Conservation (phyloP, 2,113 vertebrate species). For the Semnornis frantzii region DNA sequence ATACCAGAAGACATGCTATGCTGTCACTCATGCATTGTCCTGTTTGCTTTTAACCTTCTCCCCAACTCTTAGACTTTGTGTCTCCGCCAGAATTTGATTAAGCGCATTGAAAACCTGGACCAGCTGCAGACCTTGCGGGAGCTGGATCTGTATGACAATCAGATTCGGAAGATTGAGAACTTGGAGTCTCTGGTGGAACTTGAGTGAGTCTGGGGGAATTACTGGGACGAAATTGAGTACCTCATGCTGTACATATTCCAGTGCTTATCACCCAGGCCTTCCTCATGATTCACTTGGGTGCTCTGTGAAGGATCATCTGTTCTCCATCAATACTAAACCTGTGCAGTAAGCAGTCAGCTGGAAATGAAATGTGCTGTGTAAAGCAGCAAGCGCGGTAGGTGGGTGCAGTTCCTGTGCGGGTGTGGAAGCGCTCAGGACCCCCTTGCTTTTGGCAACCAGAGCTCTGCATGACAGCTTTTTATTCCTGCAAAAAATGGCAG, state of each 20-base stretch:
- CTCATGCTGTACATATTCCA: neutral
- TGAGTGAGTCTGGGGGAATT: constrained; percentile 83
- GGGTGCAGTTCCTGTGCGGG: neutral
- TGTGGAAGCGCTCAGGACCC: neutral
- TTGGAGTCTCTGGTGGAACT: constrained; percentile 87
- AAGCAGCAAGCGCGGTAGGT: neutral
- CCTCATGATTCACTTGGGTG: neutral
- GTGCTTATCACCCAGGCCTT: neutral
- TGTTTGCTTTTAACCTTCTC: neutral
- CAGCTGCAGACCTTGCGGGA: constrained; percentile 85
- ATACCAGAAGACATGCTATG: neutral
- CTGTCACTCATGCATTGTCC: neutral
- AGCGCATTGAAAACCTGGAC: constrained; percentile 93
- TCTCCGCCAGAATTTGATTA: constrained; percentile 95
- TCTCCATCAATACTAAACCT: neutral
- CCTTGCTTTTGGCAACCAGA: neutral
- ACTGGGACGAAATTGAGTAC: neutral
- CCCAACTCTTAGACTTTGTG: constrained; percentile 85
- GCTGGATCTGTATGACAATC: constrained; percentile 98
- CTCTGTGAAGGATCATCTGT: neutral
- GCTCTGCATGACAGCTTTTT: neutral
- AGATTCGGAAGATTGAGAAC: constrained; percentile 93
- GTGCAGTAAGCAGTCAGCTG: neutral
- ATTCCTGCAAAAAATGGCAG: neutral
- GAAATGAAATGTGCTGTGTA: neutral